Evolutionary conservation across 1,140 invertebrate species (phyloP), one percentile per base, ranked within the genome.

Genomic region (Ylistrum balloti): DNA sequence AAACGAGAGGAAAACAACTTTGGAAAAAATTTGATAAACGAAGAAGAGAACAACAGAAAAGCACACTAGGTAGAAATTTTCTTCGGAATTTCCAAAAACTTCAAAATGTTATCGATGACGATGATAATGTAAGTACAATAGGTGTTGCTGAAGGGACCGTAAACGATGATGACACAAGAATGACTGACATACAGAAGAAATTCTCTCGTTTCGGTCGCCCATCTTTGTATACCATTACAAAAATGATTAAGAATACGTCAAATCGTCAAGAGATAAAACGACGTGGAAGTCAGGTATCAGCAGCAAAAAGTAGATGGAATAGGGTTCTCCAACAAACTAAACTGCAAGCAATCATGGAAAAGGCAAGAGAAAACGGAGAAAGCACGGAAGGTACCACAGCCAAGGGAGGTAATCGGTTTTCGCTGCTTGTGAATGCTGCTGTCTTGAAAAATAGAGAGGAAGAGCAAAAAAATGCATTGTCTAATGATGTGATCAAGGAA

Each of bases 41-140:
- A 7, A 87, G 92, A 28, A 89, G 89, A n/a, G 87, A 35, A 7
- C 20, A 38, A 85, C 45, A 90, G 13, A 88, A 87, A 85, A 38
- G 33, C n/a, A 95, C 93, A 5, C 89, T 95, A 0, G 91, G 92
- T 33, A 90, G 88, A 74, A 93, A 93, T 56, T 95, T 95, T 74
- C 38, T 91, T 28, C 92, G 91, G 33, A 95, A 95, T 74, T 93
- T 93, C 45, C 86, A 85, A 0, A 93, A 92, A 38, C 41, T 93
- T 20, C 90, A 92, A 9, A 88, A 1, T 2, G 91, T 90, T 3
- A 91, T 93, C 0, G 86, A 91, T 28, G 88, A 92, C 9, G 90
- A 92, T 13, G 91, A 91, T 85, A 87, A 48, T 22, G 33, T 86
- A 11, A 92, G 91, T 33, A 87, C 88, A 0, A 85, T n/a, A 33